Percentiles rank a stretch among this genome's conserved stretches.
Evolutionary conservation across 1,140 invertebrate species (phyloP).

Genomic region (Sesamia nonagrioides): DNA sequence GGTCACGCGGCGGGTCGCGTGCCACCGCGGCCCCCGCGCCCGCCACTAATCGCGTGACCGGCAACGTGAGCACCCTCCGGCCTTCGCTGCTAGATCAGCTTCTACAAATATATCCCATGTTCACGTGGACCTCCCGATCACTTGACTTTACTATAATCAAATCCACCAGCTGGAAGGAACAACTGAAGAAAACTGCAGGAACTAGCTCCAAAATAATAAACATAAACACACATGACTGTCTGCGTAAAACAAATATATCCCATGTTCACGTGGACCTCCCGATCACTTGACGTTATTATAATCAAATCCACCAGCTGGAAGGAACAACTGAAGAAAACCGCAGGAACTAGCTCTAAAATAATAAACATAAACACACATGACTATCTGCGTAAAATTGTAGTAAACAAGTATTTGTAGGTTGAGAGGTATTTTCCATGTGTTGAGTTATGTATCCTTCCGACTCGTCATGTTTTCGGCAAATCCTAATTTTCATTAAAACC

Average conservation of each 20-base stretch:
- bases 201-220: not conserved
- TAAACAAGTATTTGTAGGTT: too few species aligned
- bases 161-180: not conserved
- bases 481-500: too few species aligned
- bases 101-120: slow-evolving; percentile 23
- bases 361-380: too few species aligned
- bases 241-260: slow-evolving; percentile 25
- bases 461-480: too few species aligned
- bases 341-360: not conserved
- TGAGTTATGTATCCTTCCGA: too few species aligned
- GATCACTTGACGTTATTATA: not conserved
- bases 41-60: slow-evolving; percentile 1
- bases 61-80: slow-evolving; percentile 34
- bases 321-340: not conserved
- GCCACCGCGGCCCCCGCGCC: slow-evolving; percentile 2
- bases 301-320: not conserved
- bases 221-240: too few species aligned
- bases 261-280: slow-evolving; percentile 15
- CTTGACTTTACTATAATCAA: not conserved
- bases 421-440: too few species aligned
- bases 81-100: slow-evolving; percentile 23
- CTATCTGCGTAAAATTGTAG: too few species aligned
- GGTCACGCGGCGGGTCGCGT: slow-evolving; percentile 17
- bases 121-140: slow-evolving; percentile 10
- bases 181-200: not conserved